These are phyloP conservation scores for Enteromius argenteus DNA, from an alignment of 2,797 vertebrate species.

Conservation along the genomic window DNA sequence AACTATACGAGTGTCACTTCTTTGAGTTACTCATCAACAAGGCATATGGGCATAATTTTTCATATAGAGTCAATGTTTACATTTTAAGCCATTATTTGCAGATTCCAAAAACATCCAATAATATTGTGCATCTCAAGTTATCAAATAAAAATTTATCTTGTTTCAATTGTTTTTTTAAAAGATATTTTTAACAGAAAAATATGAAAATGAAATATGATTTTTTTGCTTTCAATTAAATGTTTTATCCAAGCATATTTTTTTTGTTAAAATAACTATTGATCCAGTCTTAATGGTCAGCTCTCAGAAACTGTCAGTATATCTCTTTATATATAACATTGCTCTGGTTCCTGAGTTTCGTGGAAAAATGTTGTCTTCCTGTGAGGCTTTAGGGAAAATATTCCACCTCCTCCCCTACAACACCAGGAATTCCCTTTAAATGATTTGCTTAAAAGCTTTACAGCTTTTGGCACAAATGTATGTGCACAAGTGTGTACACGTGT, in stretches of 20 bases:
- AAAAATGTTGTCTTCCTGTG: constrained; percentile 49
- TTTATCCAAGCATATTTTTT: constrained; percentile 1
- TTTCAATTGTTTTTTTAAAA: background rate
- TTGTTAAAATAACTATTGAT: constrained; percentile 45
- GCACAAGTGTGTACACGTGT: background rate
- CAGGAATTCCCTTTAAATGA: constrained; percentile 32
- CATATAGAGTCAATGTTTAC: too few species aligned
- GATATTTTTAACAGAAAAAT: background rate
- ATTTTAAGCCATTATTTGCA: too few species aligned
- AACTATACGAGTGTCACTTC: too few species aligned
- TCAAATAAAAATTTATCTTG: too few species aligned
- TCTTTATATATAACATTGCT: constrained; percentile 46
- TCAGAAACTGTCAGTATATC: constrained; percentile 11
- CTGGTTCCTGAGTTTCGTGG: constrained; percentile 23
- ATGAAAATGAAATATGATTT: background rate
- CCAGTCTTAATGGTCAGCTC: constrained; percentile 12
- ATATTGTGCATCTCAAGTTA: too few species aligned
- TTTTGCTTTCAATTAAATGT: background rate
- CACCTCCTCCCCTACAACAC: background rate
- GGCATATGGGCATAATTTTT: too few species aligned
- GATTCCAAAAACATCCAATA: too few species aligned
- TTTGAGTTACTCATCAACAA: too few species aligned
- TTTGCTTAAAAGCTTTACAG: constrained; percentile 41
- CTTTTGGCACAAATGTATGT: constrained; percentile 39
- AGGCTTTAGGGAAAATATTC: constrained; percentile 34